phyloP scores from a whole-genome alignment of 2,888 invertebrate species.

The Chaitophorus viminalis region DNA sequence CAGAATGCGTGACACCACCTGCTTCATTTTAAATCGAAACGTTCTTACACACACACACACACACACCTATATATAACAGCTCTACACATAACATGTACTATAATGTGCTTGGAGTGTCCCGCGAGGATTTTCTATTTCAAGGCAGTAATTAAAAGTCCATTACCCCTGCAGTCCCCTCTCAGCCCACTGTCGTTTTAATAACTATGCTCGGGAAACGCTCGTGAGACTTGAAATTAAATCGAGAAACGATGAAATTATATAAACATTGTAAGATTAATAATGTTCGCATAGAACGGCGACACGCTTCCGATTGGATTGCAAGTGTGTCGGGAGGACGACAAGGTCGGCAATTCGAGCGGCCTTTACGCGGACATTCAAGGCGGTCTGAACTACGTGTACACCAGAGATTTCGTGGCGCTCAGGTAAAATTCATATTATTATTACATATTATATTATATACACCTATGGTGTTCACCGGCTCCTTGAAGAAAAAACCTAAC shows the following conservation, averaged over 20 bases:
- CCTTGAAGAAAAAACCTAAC: too few species aligned
- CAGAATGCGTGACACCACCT: too few species aligned
- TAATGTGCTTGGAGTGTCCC: background rate
- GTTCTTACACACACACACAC: background rate
- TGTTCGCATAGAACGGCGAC: conserved; percentile 62
- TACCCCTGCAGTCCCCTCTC: too few species aligned
- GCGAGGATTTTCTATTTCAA: background rate
- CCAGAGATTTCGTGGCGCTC: conserved; percentile 68
- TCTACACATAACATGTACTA: background rate
- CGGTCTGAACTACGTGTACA: conserved; percentile 69
- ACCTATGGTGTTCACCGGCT: background rate
- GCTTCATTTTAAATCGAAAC: background rate
- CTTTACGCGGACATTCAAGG: conserved; percentile 68
- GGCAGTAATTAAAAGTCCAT: too few species aligned
- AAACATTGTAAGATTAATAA: too few species aligned
- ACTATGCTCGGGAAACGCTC: too few species aligned
- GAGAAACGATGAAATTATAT: too few species aligned
- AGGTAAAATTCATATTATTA: conserved; percentile 33
- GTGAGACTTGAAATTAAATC: too few species aligned
- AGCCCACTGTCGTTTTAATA: too few species aligned
- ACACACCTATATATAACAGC: background rate
- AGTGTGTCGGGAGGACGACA: conserved; percentile 67
- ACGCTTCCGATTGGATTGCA: conserved; percentile 61
- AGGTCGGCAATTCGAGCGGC: conserved; percentile 68
- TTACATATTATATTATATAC: too few species aligned